Evolutionary conservation across 2,888 invertebrate genomes (phyloP), one percentile per base, ranked within the genome.

Genomic region (Chloroclysta siterata): DNA sequence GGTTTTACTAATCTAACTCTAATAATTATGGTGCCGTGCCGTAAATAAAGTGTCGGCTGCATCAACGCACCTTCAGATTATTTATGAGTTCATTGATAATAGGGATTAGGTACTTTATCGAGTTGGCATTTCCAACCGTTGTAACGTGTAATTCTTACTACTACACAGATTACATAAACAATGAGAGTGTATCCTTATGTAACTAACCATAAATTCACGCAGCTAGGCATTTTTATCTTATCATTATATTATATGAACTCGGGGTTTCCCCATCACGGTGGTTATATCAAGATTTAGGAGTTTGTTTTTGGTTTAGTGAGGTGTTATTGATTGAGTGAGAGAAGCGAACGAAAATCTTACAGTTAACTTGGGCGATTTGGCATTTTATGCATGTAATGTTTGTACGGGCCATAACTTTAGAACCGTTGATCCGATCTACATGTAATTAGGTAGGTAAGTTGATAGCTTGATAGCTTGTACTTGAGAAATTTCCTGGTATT

Each of bases 201-300:
- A 56, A 60, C 33, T 39, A 65, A 33, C 39, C 41, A 33, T 65
- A 57, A 65, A 57, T 53, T 53, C 14, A 50, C 17, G 13, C 33
- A 54, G 60, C 47, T 48, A 57, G 44, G 36, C 14, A 36, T 22
- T 48, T 47, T 57, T 51, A 53, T 65, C 58, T 61, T 65, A 60
- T 58, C 54, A 39, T n/a, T 39, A 17, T n/a, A 22, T 22, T 17
- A 51, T 17, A 51, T 2, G 41, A 44, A 56, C 33, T 42, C 60
- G 51, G 61, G 64, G 61, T 55, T 65, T 65, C 61, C 61, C 15
- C 61, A 55, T n/a, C 47, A 42, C 10, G 8, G 29, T 53, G 5
- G 22, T 46, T 48, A 53, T 53, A 22, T 28, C 3, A 55, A 55
- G 53, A 54, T 67, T 48, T 46, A 61, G 22, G 6, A 44, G 60